Evolutionary conservation across 2,888 invertebrate genomes (phyloP).

Genomic region (Drosophila barbarae): DNA sequence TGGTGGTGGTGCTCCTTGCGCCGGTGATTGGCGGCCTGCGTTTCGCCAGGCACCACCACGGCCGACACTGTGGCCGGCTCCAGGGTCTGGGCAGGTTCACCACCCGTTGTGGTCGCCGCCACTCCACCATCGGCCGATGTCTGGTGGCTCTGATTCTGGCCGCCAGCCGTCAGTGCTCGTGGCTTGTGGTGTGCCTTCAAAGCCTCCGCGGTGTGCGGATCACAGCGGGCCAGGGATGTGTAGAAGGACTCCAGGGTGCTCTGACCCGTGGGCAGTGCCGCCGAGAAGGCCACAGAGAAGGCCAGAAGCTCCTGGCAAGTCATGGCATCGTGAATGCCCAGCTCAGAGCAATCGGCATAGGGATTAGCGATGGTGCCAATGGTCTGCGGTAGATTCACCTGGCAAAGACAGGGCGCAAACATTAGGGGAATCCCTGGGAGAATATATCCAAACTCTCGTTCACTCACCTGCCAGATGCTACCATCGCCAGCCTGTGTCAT

Average conservation of each 20-base stretch:
- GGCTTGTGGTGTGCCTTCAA: slow-evolving; percentile 63
- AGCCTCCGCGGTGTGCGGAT: slow-evolving; percentile 79
- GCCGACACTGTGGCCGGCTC: slow-evolving; percentile 44
- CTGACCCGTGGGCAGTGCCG: slow-evolving; percentile 93
- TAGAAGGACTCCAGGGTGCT: slow-evolving; percentile 91
- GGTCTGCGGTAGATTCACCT: slow-evolving; percentile 80
- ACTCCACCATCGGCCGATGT: slow-evolving; percentile 1
- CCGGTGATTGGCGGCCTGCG: slow-evolving; percentile 15
- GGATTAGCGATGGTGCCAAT: slow-evolving; percentile 79
- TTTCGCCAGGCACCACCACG: slow-evolving; percentile 30
- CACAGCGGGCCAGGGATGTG: slow-evolving; percentile 88
- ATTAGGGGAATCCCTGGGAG: background rate
- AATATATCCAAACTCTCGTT: accelerated
- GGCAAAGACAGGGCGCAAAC: background rate
- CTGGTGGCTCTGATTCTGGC: background rate
- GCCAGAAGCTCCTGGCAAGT: slow-evolving; percentile 93
- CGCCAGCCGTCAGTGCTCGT: slow-evolving; percentile 41
- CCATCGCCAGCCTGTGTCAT: slow-evolving; percentile 92
- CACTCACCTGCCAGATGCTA: slow-evolving; percentile 84
- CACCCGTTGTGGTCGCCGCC: slow-evolving; percentile 3
- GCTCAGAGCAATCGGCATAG: slow-evolving; percentile 81
- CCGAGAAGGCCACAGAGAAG: slow-evolving; percentile 94
- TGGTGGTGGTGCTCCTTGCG: slow-evolving; percentile 39
- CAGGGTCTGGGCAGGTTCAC: slow-evolving; percentile 8
- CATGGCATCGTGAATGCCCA: slow-evolving; percentile 80